Percentiles rank a stretch among this genome's conserved stretches.
phyloP scores from a whole-genome alignment of 2,888 invertebrate genomes.

The Formica aserva region DNA sequence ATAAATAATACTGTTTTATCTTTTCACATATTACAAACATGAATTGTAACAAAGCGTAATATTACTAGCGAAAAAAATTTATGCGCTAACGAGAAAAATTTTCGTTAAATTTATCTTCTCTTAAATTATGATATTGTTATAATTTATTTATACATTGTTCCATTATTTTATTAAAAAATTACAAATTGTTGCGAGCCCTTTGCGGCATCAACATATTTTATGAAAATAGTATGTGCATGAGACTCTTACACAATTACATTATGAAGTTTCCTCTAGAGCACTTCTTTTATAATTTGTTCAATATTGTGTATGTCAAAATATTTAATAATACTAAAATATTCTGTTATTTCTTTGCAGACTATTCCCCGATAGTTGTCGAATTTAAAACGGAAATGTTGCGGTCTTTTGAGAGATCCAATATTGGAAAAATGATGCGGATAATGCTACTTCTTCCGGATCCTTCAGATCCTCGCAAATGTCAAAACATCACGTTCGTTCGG shows the following conservation, averaged over 20 bases:
- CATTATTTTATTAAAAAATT: neutral
- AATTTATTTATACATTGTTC: neutral
- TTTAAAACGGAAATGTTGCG: constrained; percentile 5
- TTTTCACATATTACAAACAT: neutral
- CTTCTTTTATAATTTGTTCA: neutral
- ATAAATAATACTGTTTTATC: neutral
- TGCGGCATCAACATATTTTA: neutral
- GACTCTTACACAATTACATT: neutral
- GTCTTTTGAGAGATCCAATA: neutral
- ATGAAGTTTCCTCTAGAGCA: neutral
- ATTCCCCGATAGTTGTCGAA: neutral
- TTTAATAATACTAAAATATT: neutral
- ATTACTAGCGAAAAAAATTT: neutral
- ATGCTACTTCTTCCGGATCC: neutral
- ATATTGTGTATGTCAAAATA: neutral
- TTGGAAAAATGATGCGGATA: constrained; percentile 1
- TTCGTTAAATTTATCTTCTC: neutral
- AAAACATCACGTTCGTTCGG: constrained; percentile 6
- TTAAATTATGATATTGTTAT: neutral
- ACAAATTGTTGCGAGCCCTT: neutral
- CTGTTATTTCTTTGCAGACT: neutral
- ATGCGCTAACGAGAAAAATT: neutral
- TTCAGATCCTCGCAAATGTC: neutral
- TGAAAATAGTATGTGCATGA: neutral
- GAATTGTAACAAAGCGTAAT: neutral